Percentiles rank a stretch among this genome's conserved stretches.
Evolutionary conservation across 2,888 invertebrate genomes (phyloP).

Genomic region (Drosophila kambysellisi): DNA sequence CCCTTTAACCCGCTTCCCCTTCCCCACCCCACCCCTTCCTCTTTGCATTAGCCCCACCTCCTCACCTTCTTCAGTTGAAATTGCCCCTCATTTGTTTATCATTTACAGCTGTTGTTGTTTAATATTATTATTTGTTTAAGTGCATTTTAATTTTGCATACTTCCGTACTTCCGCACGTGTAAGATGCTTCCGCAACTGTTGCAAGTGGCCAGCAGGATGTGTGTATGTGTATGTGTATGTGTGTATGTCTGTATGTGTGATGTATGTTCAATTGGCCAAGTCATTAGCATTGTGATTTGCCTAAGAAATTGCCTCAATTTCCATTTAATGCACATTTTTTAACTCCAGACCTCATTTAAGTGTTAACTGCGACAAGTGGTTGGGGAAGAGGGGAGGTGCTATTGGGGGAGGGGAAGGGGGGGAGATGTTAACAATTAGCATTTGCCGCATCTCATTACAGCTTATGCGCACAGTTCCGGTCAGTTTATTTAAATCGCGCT

Average conservation of each 20-base stretch:
- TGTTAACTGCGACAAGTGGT: not conserved
- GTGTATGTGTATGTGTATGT: not conserved
- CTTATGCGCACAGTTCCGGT: conserved; percentile 69
- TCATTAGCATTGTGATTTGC: conserved; percentile 28
- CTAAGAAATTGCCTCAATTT: conserved; percentile 50
- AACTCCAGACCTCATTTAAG: conserved; percentile 22
- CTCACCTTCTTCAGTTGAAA: not conserved
- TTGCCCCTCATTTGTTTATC: conserved; percentile 42
- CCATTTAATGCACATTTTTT: conserved; percentile 32
- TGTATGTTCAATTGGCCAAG: conserved; percentile 9
- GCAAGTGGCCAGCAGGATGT: conserved; percentile 22
- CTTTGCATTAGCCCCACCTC: not conserved
- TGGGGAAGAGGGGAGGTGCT: not conserved
- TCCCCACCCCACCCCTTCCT: not conserved
- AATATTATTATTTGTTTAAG: conserved; percentile 39
- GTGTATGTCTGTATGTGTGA: conserved; percentile 1
- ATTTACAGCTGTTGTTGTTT: conserved; percentile 50
- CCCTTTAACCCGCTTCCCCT: not conserved
- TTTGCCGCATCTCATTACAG: conserved; percentile 65
- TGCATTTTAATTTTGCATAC: conserved; percentile 56
- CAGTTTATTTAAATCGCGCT: conserved; percentile 32
- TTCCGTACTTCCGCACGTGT: conserved; percentile 52
- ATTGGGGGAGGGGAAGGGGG: not conserved
- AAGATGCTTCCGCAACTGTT: conserved; percentile 27
- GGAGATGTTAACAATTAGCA: conserved; percentile 32